A percentile compares a stretch with the other conserved stretches of the same genome.
Evolutionary conservation across 2,888 invertebrate genomes (phyloP).

Genomic region (Platycheirus rosarum): DNA sequence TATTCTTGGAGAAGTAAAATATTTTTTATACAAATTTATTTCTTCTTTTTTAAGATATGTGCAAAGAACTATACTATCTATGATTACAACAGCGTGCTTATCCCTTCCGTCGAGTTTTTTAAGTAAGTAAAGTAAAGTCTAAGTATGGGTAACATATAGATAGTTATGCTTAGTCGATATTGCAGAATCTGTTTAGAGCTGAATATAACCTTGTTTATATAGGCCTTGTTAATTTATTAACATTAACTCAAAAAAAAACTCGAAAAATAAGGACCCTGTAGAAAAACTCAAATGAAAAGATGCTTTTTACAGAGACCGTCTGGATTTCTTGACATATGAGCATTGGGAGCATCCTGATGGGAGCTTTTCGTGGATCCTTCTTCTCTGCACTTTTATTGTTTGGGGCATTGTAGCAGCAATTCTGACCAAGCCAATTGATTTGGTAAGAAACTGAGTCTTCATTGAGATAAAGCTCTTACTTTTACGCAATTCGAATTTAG

Average conservation of each 20-base stretch:
- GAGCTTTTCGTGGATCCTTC: conserved; percentile 63
- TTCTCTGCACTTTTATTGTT: conserved; percentile 43
- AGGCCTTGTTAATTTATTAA: no score
- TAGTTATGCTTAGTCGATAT: no score
- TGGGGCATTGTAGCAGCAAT: conserved; percentile 35
- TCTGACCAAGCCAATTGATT: conserved; percentile 22
- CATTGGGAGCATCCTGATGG: not conserved
- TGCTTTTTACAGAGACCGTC: conserved; percentile 26
- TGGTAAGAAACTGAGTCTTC: conserved; percentile 8
- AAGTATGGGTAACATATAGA: no score
- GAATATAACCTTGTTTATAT: no score
- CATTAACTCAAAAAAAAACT: no score
- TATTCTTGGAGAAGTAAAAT: no score
- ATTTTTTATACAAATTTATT: no score
- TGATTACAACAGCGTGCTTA: not conserved
- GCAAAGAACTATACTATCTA: not conserved
- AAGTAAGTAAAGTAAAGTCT: conserved; percentile 5
- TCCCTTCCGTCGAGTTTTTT: conserved; percentile 34
- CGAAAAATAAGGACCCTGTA: no score
- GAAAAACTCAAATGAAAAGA: no score
- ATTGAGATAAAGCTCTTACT: no score
- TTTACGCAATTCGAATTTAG: conserved; percentile 75
- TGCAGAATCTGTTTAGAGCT: no score
- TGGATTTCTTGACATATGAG: not conserved
- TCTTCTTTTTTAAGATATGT: not conserved